Base-by-base conservation (phyloP, 2,797 vertebrate species). In the Allobates femoralis region DNA sequence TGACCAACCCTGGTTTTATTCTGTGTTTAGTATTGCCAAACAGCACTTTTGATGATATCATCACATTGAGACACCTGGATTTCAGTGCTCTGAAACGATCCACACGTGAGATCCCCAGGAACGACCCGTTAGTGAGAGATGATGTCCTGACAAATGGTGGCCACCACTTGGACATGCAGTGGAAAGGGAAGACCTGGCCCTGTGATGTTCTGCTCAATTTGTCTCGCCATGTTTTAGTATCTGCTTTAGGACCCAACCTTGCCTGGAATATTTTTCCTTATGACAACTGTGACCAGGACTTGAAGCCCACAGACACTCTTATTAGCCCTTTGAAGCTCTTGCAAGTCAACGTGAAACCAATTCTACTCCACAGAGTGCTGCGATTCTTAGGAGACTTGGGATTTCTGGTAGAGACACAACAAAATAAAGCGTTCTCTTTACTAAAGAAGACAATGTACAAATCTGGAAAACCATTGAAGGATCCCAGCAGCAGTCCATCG, bases 21-120 rank as follows among this genome's bases (percentile, higher is more conserved):
- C 21, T 21, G 30, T 75, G 50, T 85, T 85, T 88, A 84, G 86
- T 69, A 41, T 69, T 92, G 90, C 87, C 91, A 92, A 91, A 91
- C 55, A 4, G 53, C 50, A 89, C 76, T 23, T 78, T 14, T 10
- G 85, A 86, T 88, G 84, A 71, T 53, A 90, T 56, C 71, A 90
- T 34, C 85, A 90, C 79, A 64, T 53, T 89, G 73, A 88, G 89
- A 85, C 37, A 83, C 15, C 32, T 21, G 80, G 85, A 80, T 23
- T 87, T 67, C 74, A 79, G 10, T 71, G 28, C 56, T 37, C 51
- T 85, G 56, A 88, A 76, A 86, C 84, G 80, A 21, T 32, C 21
- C 88, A 80, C 60, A 37, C 0, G 53, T 26, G 56, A 74, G 28
- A 51, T 0, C 0, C 11, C 84, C 34, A 34, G 71, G 55, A 30